phyloP scores from a whole-genome alignment of 2,113 vertebrate genomes.

The Anser cygnoides region DNA sequence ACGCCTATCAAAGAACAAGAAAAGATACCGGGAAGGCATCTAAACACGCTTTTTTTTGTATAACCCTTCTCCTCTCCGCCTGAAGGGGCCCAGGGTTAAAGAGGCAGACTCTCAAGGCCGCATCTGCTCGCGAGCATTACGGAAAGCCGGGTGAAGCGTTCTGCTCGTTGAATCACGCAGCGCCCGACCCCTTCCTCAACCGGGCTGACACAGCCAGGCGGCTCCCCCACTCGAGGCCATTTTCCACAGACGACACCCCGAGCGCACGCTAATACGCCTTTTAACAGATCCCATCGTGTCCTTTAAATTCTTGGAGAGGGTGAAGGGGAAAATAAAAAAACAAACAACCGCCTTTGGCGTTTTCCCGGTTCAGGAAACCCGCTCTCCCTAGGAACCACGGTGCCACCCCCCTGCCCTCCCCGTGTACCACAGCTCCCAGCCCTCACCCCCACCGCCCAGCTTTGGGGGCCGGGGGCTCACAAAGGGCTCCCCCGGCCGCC shows the following conservation, averaged over 20 bases:
- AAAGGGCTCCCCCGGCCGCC: too few relatives aligned
- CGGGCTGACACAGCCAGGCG: neutral
- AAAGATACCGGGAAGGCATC: neutral
- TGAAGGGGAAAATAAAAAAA: fast-evolving
- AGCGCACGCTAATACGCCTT: neutral
- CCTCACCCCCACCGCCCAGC: too few relatives aligned
- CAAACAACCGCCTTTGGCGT: neutral
- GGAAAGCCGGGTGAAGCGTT: neutral
- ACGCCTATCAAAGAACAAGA: fast-evolving
- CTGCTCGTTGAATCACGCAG: too few relatives aligned
- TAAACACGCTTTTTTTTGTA: neutral
- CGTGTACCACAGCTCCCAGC: too few relatives aligned
- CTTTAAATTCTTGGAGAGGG: neutral
- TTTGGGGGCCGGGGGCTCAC: too few relatives aligned
- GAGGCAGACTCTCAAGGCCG: neutral
- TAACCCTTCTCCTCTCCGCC: neutral
- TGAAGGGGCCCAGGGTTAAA: neutral
- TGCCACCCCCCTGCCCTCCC: neutral
- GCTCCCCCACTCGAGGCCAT: neutral
- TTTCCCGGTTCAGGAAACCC: neutral
- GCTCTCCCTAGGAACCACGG: neutral
- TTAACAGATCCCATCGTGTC: neutral
- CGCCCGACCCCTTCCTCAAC: too few relatives aligned
- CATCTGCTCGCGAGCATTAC: neutral
- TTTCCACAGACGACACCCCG: neutral